Base-by-base conservation (phyloP, 2,113 vertebrate species). In the Paracyprichromis sp. region DNA sequence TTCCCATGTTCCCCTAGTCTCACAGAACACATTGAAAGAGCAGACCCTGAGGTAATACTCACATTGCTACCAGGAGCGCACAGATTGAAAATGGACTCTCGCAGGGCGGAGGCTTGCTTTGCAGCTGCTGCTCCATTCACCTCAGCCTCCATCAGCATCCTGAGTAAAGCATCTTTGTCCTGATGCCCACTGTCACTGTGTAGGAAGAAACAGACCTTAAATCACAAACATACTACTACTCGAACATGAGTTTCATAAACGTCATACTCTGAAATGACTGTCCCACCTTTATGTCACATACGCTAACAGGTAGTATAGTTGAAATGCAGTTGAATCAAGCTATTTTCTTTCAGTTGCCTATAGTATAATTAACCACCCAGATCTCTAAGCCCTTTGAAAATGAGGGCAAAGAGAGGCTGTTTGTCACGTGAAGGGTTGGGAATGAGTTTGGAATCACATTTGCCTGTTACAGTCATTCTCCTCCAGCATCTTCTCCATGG, bases 401-500 rank as follows among this genome's bases (percentile, higher is more conserved):
- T 76, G 14, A 17, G 69, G 69, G 69, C 9, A 76, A 29, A 29
- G 36, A 57, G 53, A 56, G 16, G 56, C 31, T 45, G 4, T 80
- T 2, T 76, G 71, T 31, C 43, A 31, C 7, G 0, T 19, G 7
- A 52, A 52, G 26, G 16, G 6, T 12, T 78, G 45, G n/a, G 54
- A 52, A 16, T 29, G 7, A 9, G 53, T 16, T 54, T 13, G 5
- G 11, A 34, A 2, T 43, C 5, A 52, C 47, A 36, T 17, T 94
- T 94, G 97, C 98, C 97, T 83, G 91, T 92, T 97, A 11, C 94
- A 88, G 63, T 97, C 96, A 7, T 94, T 96, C 69, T 97, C 97
- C 76, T 97, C 97, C 84, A 96, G 95, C 86, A 98, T 98, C 90
- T 97, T 97, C 84, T 98, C 98, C 38, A 98, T 97, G 83, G 97